Evolutionary conservation across 2,797 vertebrate species (phyloP), one percentile per base, ranked within the genome.

Genomic region (Anabas testudineus): DNA sequence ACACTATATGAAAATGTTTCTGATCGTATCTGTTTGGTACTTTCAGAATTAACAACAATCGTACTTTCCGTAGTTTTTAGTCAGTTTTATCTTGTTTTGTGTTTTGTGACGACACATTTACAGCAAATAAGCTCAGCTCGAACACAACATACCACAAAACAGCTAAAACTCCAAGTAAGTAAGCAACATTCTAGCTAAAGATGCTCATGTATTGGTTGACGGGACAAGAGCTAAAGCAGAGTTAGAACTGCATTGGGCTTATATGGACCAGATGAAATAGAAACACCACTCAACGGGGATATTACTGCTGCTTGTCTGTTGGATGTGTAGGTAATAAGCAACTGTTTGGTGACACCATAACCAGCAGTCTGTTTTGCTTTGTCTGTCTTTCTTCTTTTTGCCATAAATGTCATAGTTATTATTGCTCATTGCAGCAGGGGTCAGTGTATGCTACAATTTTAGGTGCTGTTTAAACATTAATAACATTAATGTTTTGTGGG

Each of bases 61-160:
- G 2, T 13, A 13, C 10, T 13, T 36, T 36, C 34, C 10, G 34
- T 36, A 36, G 34, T 8, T 4, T 30, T 53, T 3, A 15, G 14
- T 21, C 12, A 54, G 9, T 15, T 68, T 55, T 39, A 49, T 21
- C n/a, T 63, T 54, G 14, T 24, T 48, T 48, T 51, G 2, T 12
- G 48, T 66, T 36, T 21, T 24, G 36, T 57, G 42, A 26, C 24
- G 24, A 24, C 24, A 24, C 24, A 24, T 24, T 24, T 24, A 24
- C 22, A 43, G 6, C 18, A 14, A 62, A 37, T 41, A 22, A 30
- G 6, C 12, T 57, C 1, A 34, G 8, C 0, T 16, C 56, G 10
- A 18, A 28, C 19, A 7, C 22, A 26, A n/a, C 0, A 6, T 14
- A 7, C 2, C 18, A 24, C 0, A 54, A 28, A 45, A 37, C 30